Base-by-base conservation (phyloP, 1,140 invertebrate genomes). In the Trissolcus basalis region DNA sequence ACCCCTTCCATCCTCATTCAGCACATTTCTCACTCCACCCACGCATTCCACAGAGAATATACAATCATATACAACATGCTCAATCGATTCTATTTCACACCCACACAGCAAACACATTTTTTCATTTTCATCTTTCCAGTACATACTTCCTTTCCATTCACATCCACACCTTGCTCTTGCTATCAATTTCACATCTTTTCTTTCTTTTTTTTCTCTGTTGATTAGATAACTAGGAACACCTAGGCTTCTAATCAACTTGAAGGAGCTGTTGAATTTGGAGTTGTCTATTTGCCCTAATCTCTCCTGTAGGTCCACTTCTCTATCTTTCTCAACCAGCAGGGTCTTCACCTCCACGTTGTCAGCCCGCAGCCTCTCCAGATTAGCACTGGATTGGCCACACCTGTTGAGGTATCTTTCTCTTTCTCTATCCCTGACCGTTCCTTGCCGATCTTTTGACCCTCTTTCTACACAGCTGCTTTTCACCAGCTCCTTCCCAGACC, bases 151-250 rank as follows among this genome's bases (percentile, higher is more conserved):
- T n/a, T 12, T 54, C 36, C 51, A 54, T 16, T 14, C 13, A 43
- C 15, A 16, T 19, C 51, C 51, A 41, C 35, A 41, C 19, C 35
- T 54, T 35, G 16, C 3, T 41, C 51, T 54, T 1, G 51, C 35
- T 6, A 43, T 41, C 13, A 7, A 10, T 19, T 54, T 14, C 4
- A 63, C 39, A 13, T n/a, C 13, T 48, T 44, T 44, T 19, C 33
- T 45, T 8, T 45, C 19, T 8, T 48, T 13, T 19, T 56, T 13
- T 1, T 9, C 1, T 50, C 60, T 19, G n/a, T 36, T 14, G 32
- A 14, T 74, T 49, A 54, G 7, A 8, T 54, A 54, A n/a, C 11
- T 16, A n/a, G 51, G 51, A 1, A 54, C 11, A 10, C 16, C 51
- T 1, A n/a, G 10, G 6, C 9, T 43, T 14, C 51, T 43, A 11